Conservation (phyloP, 2,113 vertebrate genomes). For the Sardina pilchardus region DNA sequence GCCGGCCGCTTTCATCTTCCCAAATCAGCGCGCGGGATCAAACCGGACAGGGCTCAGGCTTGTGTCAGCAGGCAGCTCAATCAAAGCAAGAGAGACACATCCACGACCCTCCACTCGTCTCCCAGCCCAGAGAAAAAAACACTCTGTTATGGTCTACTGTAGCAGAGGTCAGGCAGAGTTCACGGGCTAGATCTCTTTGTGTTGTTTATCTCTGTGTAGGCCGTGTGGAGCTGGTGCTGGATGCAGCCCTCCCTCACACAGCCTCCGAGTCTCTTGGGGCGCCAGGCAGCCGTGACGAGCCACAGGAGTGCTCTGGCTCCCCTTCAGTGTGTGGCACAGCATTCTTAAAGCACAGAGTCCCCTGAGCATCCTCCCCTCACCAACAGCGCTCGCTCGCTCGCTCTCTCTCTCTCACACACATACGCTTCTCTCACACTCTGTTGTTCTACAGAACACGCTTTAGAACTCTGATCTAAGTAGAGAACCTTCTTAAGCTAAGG, state of each 20-base stretch:
- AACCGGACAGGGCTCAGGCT: slow-evolving; percentile 60
- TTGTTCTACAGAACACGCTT: too few relatives aligned
- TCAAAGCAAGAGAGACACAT: slow-evolving; percentile 66
- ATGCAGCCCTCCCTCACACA: slow-evolving; percentile 50
- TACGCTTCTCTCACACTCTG: too few relatives aligned
- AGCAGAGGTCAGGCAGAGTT: slow-evolving; percentile 71
- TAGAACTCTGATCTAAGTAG: too few relatives aligned
- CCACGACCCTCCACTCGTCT: slow-evolving; percentile 57
- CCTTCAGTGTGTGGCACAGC: neutral
- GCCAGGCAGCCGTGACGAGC: slow-evolving; percentile 62
- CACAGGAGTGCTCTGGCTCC: neutral
- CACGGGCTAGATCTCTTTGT: slow-evolving; percentile 58
- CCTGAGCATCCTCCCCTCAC: neutral
- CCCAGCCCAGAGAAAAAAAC: slow-evolving; percentile 55
- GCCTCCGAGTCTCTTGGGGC: slow-evolving; percentile 42
- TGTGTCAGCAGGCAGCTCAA: slow-evolving; percentile 65
- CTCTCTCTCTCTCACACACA: slow-evolving; percentile 38
- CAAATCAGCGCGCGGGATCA: slow-evolving; percentile 70
- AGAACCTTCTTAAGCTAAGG: neutral
- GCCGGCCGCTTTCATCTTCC: slow-evolving; percentile 66
- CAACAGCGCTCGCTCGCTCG: too few relatives aligned
- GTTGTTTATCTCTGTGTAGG: slow-evolving; percentile 44
- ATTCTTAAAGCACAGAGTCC: neutral
- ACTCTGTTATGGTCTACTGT: slow-evolving; percentile 62
- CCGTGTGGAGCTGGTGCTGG: slow-evolving; percentile 7